Percentiles rank a stretch among this genome's conserved stretches.
Conservation (phyloP, 2,888 invertebrate genomes). For the Ryuthela nishihirai region DNA sequence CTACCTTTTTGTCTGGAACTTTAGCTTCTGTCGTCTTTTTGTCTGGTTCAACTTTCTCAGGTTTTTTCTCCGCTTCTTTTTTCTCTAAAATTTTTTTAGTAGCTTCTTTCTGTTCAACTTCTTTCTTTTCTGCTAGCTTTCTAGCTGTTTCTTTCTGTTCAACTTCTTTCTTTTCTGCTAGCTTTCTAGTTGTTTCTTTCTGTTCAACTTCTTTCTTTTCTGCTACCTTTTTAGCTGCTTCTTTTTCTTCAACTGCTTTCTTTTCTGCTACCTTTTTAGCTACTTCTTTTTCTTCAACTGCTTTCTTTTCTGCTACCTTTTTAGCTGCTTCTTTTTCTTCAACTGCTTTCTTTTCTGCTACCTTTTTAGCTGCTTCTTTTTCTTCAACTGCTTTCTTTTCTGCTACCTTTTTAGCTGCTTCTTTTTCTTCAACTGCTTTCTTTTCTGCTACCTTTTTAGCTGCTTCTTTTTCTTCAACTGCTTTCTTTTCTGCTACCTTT, state of each 20-base stretch:
- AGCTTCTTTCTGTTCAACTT: slow-evolving; percentile 1
- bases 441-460: slow-evolving; percentile 5
- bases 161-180: neutral
- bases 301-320: slow-evolving; percentile 10
- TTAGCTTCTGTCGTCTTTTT: slow-evolving; percentile 10
- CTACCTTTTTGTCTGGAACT: neutral
- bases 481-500: slow-evolving; percentile 11
- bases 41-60: neutral
- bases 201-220: neutral
- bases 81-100: too few species aligned
- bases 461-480: slow-evolving; percentile 2
- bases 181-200: neutral
- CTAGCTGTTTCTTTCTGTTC: neutral
- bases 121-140: slow-evolving; percentile 11
- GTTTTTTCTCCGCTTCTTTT: neutral
- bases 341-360: slow-evolving; percentile 10
- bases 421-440: slow-evolving; percentile 15
- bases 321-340: slow-evolving; percentile 1
- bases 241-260: slow-evolving; percentile 15
- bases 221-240: slow-evolving; percentile 2
- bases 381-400: slow-evolving; percentile 36
- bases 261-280: neutral
- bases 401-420: slow-evolving; percentile 6
- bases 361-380: slow-evolving; percentile 5
- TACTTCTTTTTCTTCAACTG: slow-evolving; percentile 5